These are phyloP conservation scores for Lepus americanus DNA, from an alignment of 2,113 vertebrate genomes.

Conservation along the genomic window DNA sequence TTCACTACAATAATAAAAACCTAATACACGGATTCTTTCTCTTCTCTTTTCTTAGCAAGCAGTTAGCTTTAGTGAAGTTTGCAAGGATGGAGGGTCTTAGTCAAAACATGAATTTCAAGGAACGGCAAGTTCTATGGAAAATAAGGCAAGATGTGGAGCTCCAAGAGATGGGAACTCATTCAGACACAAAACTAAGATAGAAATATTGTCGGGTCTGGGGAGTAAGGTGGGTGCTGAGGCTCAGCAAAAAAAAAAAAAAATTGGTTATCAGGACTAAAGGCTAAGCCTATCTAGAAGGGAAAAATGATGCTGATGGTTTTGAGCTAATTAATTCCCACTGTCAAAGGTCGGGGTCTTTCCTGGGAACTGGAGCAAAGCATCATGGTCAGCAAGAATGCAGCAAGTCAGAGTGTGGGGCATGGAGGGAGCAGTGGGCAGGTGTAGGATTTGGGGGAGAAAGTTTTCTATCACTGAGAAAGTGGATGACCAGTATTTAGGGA, in stretches of 20 bases:
- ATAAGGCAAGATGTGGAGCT: neutral
- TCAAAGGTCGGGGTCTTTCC: neutral
- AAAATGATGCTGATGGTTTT: neutral
- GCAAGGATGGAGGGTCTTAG: neutral
- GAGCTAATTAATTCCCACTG: neutral
- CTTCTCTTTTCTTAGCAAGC: neutral
- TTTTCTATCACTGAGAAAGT: neutral
- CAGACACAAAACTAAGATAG: neutral
- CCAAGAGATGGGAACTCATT: neutral
- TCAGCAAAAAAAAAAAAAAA: neutral
- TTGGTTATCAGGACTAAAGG: neutral
- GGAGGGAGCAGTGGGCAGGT: neutral
- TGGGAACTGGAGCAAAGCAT: neutral
- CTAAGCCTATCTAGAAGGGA: neutral
- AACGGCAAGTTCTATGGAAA: neutral
- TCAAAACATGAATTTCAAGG: neutral
- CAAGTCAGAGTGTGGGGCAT: neutral
- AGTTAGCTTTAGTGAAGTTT: neutral
- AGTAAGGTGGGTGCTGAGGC: neutral
- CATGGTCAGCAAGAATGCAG: neutral
- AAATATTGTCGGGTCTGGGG: no score
- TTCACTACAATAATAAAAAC: no score
- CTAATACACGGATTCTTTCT: no score
- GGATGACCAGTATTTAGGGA: neutral
- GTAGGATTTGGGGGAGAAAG: neutral